Evolutionary conservation across 2,888 invertebrate species (phyloP), one percentile per base, ranked within the genome.

Genomic region (Spodoptera littoralis): DNA sequence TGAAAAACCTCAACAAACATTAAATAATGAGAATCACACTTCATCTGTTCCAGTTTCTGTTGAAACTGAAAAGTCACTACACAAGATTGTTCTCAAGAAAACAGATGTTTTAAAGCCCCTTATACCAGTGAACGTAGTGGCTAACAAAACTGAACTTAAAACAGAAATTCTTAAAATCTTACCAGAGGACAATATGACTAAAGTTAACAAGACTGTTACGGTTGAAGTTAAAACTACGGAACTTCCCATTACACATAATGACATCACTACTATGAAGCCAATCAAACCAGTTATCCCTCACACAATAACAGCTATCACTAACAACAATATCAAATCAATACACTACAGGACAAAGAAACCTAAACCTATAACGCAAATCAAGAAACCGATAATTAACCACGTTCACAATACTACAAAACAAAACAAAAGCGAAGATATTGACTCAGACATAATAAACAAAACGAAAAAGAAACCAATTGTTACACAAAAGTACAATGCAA

Each of bases 321-420:
- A 92, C 65, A 90, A 85, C 24, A 94, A 93, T 58, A 90, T 94
- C 22, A 90, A 91, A 82, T 86, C 88, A 12, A 88, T 94, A 78
- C 92, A 92, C 66, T 90, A 92, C 30, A 84, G 92, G 72, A 93
- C 92, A 13, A 93, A 93, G 55, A 94, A 94, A 79, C 92, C 92
- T 22, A 94, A 92, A 85, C 63, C 84, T 8, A 76, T 85, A 5
- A 90, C 88, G 36, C 93, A 93, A 87, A 92, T 93, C 18, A 91
- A 89, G 57, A 92, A 92, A 80, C 92, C 92, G 30, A 45, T 68
- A 2, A 67, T 87, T 47, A 75, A 79, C 49, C 44, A 61, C 0
- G 81, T 80, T 65, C 66, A 82, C 30, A 85, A 79, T 30, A 82
- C 79, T 18, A 84, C 84, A 42, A 82, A 80, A 62, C 63, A 74